phyloP scores from a whole-genome alignment of 1,140 invertebrate species.

The Heliconius hermathena region DNA sequence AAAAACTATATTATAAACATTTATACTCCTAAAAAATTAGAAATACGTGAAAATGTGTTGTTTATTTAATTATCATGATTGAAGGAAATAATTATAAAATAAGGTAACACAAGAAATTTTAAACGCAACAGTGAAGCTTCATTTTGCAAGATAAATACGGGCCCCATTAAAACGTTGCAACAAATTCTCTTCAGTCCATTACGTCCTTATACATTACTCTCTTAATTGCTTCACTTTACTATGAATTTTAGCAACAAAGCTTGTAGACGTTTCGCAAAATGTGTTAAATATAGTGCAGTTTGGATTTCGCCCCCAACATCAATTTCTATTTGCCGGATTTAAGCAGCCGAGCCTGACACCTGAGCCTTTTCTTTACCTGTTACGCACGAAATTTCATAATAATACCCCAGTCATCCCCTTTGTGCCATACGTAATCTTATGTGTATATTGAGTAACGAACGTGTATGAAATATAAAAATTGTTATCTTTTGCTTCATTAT shows the following conservation, averaged over 20 bases:
- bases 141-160: slow-evolving; percentile 69
- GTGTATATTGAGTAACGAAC: slow-evolving; percentile 30
- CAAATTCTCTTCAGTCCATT: slow-evolving; percentile 76
- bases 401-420: slow-evolving; percentile 37
- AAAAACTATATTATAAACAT: too few relatives aligned
- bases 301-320: slow-evolving; percentile 66
- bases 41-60: not conserved
- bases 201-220: slow-evolving; percentile 72
- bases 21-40: too few relatives aligned
- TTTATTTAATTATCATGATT: slow-evolving; percentile 14
- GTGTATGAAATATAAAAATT: slow-evolving; percentile 24
- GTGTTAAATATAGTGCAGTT: slow-evolving; percentile 69
- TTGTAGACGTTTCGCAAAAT: slow-evolving; percentile 61
- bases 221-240: slow-evolving; percentile 75
- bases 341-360: slow-evolving; percentile 56
- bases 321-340: slow-evolving; percentile 71
- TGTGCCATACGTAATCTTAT: slow-evolving; percentile 29
- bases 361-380: slow-evolving; percentile 55
- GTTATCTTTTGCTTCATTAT: slow-evolving; percentile 5
- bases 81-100: slow-evolving; percentile 18
- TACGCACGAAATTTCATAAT: slow-evolving; percentile 41
- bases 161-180: slow-evolving; percentile 66
- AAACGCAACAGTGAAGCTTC: slow-evolving; percentile 38
- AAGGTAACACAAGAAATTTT: slow-evolving; percentile 28
- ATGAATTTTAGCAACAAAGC: slow-evolving; percentile 73